Percentiles rank a stretch among this genome's conserved stretches.
These are phyloP conservation scores for Tupaia chinensis DNA, from an alignment of 2,113 vertebrate species.

Conservation along the genomic window DNA sequence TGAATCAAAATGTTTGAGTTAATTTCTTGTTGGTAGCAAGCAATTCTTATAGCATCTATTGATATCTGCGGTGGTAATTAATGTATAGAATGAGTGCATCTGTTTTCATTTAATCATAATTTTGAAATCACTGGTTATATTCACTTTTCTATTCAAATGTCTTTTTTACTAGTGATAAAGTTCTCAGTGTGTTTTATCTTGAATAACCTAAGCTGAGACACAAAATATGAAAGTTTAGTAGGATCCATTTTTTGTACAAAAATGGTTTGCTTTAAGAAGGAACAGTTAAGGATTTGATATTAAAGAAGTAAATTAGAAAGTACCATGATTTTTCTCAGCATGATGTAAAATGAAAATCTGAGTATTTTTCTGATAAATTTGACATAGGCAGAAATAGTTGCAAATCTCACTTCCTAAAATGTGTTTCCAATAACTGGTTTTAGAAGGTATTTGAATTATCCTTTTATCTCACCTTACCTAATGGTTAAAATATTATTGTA, in stretches of 20 bases:
- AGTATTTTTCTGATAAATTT: constrained; percentile 46
- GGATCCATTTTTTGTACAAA: neutral
- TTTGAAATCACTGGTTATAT: neutral
- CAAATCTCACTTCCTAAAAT: constrained; percentile 21
- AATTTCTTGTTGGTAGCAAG: constrained; percentile 3
- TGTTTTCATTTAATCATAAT: constrained; percentile 25
- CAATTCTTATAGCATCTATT: neutral
- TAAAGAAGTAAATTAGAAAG: constrained; percentile 44
- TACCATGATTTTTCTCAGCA: constrained; percentile 29
- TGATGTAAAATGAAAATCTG: neutral
- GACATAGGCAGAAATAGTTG: constrained; percentile 14
- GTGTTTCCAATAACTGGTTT: neutral
- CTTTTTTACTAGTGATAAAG: neutral
- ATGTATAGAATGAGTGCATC: neutral
- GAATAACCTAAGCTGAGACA: constrained; percentile 4
- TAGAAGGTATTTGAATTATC: constrained; percentile 47
- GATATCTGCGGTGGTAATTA: neutral
- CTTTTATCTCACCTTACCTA: constrained; percentile 42
- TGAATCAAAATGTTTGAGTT: neutral
- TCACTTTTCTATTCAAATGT: constrained; percentile 1
- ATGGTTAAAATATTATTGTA: constrained; percentile 50
- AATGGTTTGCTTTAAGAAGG: constrained; percentile 8
- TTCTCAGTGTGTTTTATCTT: neutral
- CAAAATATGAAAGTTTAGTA: constrained; percentile 34
- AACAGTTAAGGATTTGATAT: constrained; percentile 27